These are phyloP conservation scores for Diglossa cyanea DNA, from an alignment of 2,797 vertebrate genomes.

Conservation along the genomic window DNA sequence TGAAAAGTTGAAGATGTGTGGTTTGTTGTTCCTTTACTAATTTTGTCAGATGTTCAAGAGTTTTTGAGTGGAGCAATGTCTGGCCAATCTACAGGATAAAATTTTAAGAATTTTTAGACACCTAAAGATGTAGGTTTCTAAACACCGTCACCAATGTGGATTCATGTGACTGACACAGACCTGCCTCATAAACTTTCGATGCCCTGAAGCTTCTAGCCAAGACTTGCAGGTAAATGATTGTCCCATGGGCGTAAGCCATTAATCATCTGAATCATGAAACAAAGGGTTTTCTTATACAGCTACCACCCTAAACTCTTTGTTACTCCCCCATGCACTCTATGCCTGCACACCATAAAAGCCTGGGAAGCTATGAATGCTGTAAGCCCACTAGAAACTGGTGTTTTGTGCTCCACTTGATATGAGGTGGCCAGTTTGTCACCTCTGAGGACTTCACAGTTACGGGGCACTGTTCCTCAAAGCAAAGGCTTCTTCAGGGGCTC, in stretches of 20 bases:
- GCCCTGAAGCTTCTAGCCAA: slow-evolving; percentile 39
- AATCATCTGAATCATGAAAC: slow-evolving; percentile 13
- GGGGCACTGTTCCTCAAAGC: background rate
- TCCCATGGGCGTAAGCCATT: slow-evolving; percentile 24
- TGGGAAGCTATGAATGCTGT: background rate
- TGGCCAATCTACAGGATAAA: background rate
- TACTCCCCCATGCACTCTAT: background rate
- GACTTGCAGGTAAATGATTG: slow-evolving; percentile 41
- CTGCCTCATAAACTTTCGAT: slow-evolving; percentile 47
- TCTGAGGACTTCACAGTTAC: background rate
- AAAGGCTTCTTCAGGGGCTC: background rate
- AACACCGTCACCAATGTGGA: background rate
- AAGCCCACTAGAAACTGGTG: background rate
- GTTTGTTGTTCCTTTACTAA: background rate
- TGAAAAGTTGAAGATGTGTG: background rate
- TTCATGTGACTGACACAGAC: slow-evolving; percentile 2
- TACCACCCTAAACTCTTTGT: background rate
- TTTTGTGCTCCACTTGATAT: accelerated
- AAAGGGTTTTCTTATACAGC: background rate
- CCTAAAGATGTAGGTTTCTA: background rate
- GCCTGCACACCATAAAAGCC: background rate
- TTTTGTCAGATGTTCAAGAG: background rate
- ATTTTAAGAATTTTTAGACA: background rate
- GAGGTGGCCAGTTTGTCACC: accelerated
- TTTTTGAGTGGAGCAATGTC: background rate